phyloP scores from a whole-genome alignment of 1,140 invertebrate genomes.

The Drosophila jambulina region DNA sequence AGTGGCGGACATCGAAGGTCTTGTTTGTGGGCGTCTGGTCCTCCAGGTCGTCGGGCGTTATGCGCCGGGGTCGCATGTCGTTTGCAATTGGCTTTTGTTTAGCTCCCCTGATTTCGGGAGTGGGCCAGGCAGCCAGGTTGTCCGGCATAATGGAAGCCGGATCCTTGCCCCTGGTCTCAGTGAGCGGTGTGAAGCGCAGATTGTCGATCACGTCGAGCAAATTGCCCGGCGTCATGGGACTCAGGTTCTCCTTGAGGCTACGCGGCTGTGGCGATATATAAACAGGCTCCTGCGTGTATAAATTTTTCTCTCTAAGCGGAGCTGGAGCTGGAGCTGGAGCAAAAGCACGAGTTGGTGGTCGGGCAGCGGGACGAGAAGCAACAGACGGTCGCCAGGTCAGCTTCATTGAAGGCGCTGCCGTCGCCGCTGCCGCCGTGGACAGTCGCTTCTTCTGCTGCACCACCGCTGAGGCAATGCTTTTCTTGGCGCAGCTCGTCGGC shows the following conservation, averaged over 20 bases:
- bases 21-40: constrained; percentile 56
- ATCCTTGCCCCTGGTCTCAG: constrained; percentile 1
- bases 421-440: constrained; percentile 9
- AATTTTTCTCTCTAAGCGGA: constrained; percentile 59
- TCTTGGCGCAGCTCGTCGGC: constrained; percentile 58
- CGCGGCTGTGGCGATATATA: constrained; percentile 42
- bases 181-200: constrained; percentile 76
- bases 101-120: constrained; percentile 50
- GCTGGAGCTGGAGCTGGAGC: constrained; percentile 2
- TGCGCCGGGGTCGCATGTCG: constrained; percentile 60
- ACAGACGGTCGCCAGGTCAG: constrained; percentile 23
- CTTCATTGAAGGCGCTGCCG: constrained; percentile 20
- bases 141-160: constrained; percentile 40
- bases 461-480: constrained; percentile 30
- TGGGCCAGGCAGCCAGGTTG: constrained; percentile 73
- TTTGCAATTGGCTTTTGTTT: background rate
- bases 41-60: constrained; percentile 41
- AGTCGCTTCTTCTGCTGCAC: constrained; percentile 58
- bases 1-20: constrained; percentile 72
- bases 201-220: constrained; percentile 74
- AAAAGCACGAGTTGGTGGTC: background rate
- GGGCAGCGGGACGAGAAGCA: background rate
- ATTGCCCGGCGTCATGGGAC: constrained; percentile 66
- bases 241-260: constrained; percentile 75
- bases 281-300: constrained; percentile 31